A percentile compares a stretch with the other conserved stretches of the same genome.
Conservation (phyloP, 2,113 vertebrate species). For the Equus quagga region DNA sequence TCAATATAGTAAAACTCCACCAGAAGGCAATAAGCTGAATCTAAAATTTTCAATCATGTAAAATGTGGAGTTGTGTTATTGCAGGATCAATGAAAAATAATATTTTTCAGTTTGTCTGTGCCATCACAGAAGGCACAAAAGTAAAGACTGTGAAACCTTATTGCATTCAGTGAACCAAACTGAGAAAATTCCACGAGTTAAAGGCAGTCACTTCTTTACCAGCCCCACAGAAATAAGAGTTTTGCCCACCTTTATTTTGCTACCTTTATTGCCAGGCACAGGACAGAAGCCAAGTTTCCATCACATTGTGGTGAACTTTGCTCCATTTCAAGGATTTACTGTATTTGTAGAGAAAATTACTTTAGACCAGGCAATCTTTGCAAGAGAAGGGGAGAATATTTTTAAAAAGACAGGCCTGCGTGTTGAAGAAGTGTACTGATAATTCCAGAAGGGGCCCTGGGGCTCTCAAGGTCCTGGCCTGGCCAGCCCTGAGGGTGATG, state of each 20-base stretch:
- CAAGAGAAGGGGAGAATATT: not conserved
- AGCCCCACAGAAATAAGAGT: not conserved
- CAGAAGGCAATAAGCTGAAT: not conserved
- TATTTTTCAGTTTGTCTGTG: not conserved
- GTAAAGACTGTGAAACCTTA: not conserved
- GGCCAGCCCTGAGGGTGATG: not conserved
- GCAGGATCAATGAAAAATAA: not conserved
- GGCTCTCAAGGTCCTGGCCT: not conserved
- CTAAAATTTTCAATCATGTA: not conserved
- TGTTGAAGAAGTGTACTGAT: not conserved
- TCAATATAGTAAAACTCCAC: not conserved
- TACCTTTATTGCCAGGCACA: not conserved
- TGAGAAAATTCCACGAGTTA: not conserved
- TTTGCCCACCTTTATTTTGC: not conserved
- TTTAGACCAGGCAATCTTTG: not conserved
- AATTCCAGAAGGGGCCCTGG: not conserved
- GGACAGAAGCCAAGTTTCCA: not conserved
- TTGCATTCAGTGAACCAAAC: not conserved
- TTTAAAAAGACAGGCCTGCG: not conserved
- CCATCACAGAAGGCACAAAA: not conserved
- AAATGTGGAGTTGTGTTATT: not conserved
- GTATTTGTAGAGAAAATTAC: slow-evolving; percentile 38
- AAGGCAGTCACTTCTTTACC: not conserved
- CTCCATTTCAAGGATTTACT: slow-evolving; percentile 30
- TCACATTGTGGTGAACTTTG: not conserved